Base-by-base conservation (phyloP, 2,113 vertebrate genomes). In the Platichthys stellatus region DNA sequence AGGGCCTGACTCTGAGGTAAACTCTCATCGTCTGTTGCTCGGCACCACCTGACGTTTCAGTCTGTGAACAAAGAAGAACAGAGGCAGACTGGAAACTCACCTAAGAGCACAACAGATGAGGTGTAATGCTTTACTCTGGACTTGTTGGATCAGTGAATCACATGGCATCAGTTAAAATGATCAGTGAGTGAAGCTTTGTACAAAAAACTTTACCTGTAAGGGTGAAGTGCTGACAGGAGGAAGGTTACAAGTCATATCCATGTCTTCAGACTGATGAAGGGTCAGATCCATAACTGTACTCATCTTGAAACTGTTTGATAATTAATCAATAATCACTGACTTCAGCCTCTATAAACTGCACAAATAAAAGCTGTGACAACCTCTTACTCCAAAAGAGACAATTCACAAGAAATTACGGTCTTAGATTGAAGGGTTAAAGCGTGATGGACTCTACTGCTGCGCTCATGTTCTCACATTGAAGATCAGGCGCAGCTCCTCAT, bases 1-100 rank as follows among this genome's bases (percentile, higher is more conserved):
- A 96, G 0, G 97, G 96, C 0, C 95, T 83, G 35, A 98, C 89
- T 88, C 96, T 78, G 78, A 98, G 90, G 76, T 95, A 97, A 23
- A 97, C 96, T 40, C 92, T 94, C 88, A 98, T 88, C 49, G 84
- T 86, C 68, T 94, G 95, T 71, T 85, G 91, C 40, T 93, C 93
- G 12, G 83, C 28, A n/a, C 28, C 66, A 5, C 70, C 62, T 0
- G 54, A 24, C 4, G 72, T 23, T 17, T 94, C 80, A 78, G 63
- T 78, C 93, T 95, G 35, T 4, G 76, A 31, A 56, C 20, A 40
- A 45, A 80, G 23, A 38, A 31, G 31, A 31, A 78, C 12, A 13
- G 28, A 47, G 7, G 20, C 64, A 82, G 24, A 60, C 13, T 11
- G 63, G 24, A 62, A 38, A 61, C 10, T 38, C 35, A 47, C 15